Percentiles rank a stretch among this genome's conserved stretches.
Conservation (phyloP, 2,113 vertebrate species). For the Elephas maximus region DNA sequence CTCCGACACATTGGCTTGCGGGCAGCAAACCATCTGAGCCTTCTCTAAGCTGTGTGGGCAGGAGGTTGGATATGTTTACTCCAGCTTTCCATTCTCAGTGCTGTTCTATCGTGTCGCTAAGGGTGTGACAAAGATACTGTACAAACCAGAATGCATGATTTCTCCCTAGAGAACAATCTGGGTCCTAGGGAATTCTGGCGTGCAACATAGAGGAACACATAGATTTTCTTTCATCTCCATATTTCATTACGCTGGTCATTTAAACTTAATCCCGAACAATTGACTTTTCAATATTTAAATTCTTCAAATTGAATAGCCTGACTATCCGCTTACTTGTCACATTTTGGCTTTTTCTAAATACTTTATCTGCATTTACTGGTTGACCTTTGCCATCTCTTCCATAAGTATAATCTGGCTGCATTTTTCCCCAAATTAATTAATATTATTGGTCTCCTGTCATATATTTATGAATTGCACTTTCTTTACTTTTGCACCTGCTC, state of each 20-base stretch:
- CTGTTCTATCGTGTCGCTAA: neutral
- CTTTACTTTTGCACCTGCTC: constrained; percentile 41
- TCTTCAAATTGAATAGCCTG: constrained; percentile 64
- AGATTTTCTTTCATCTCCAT: constrained; percentile 60
- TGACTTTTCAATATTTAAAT: constrained; percentile 78
- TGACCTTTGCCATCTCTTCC: constrained; percentile 61
- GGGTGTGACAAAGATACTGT: neutral
- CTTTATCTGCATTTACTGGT: constrained; percentile 79
- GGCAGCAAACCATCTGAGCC: accelerated
- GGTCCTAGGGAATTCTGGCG: neutral
- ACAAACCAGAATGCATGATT: neutral
- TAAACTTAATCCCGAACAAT: constrained; percentile 68
- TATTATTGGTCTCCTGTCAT: constrained; percentile 63
- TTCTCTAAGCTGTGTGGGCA: accelerated
- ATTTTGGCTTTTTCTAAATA: constrained; percentile 71
- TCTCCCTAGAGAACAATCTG: neutral
- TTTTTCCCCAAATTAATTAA: constrained; percentile 70
- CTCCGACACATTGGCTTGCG: accelerated
- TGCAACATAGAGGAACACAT: neutral
- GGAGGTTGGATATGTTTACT: neutral
- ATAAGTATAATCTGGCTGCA: constrained; percentile 52
- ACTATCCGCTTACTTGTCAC: constrained; percentile 66
- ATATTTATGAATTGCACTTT: constrained; percentile 19
- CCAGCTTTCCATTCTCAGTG: neutral
- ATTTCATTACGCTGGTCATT: constrained; percentile 70